Conservation (phyloP, 1,140 invertebrate genomes). For the Hypsibius dujardini region DNA sequence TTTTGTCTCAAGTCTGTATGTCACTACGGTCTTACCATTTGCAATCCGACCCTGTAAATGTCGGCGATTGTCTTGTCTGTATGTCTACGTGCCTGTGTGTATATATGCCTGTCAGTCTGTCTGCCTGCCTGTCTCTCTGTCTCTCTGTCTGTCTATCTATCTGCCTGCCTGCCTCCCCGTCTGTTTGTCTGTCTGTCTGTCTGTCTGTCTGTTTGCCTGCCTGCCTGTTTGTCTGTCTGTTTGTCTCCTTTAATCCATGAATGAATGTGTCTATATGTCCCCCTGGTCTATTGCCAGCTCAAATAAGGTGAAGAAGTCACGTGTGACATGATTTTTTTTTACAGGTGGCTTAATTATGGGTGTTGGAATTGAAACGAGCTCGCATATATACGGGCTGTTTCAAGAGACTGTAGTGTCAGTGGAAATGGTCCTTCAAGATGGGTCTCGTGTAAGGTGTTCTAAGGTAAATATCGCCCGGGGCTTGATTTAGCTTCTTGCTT, state of each 20-base stretch:
- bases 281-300: slow-evolving; percentile 15
- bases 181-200: too few species aligned
- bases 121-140: too few species aligned
- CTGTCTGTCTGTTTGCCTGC: too few species aligned
- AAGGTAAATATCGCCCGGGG: slow-evolving; percentile 35
- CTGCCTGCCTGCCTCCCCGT: too few species aligned
- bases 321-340: background rate
- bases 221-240: too few species aligned
- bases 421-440: slow-evolving; percentile 56
- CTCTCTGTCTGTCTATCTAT: too few species aligned
- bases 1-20: background rate
- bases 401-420: slow-evolving; percentile 56
- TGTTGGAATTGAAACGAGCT: slow-evolving; percentile 61
- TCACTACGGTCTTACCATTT: background rate
- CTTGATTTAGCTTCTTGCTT: too few species aligned
- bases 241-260: background rate
- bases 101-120: too few species aligned
- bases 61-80: too few species aligned
- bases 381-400: slow-evolving; percentile 56
- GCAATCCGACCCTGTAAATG: too few species aligned
- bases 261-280: background rate
- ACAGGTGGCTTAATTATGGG: slow-evolving; percentile 62
- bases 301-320: slow-evolving; percentile 1
- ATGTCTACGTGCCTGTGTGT: too few species aligned
- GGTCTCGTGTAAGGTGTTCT: slow-evolving; percentile 49